These are phyloP conservation scores for Gibbula magus DNA, from an alignment of 2,888 invertebrate genomes.

Conservation along the genomic window DNA sequence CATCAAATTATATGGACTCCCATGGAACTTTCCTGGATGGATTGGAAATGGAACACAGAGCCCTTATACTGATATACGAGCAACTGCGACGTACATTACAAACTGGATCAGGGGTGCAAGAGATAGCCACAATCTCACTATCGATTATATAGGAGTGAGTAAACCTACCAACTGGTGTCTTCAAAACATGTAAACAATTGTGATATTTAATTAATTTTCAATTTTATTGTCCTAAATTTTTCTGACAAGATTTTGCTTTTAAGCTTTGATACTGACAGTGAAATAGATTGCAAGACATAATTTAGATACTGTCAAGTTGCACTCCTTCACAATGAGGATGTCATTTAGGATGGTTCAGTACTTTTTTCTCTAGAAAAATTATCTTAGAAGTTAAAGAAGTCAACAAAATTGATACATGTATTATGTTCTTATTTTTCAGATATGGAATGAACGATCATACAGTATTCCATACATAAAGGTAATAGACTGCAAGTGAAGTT, in stretches of 20 bases:
- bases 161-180: background rate
- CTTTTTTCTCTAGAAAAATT: too few species aligned
- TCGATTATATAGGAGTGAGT: slow-evolving; percentile 73
- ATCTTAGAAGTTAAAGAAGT: too few species aligned
- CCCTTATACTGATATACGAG: slow-evolving; percentile 60
- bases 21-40: slow-evolving; percentile 75
- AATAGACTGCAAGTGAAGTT: background rate
- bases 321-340: too few species aligned
- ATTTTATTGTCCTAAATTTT: too few species aligned
- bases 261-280: too few species aligned
- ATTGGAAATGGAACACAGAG: slow-evolving; percentile 60
- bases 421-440: slow-evolving; percentile 46
- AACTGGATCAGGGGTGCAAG: slow-evolving; percentile 73
- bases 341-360: too few species aligned
- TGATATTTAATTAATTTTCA: too few species aligned
- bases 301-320: too few species aligned
- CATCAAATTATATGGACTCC: slow-evolving; percentile 70
- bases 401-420: too few species aligned
- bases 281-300: too few species aligned
- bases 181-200: too few species aligned
- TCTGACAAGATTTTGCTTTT: too few species aligned
- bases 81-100: slow-evolving; percentile 66
- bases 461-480: slow-evolving; percentile 66
- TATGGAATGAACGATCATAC: slow-evolving; percentile 72
- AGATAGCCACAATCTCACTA: slow-evolving; percentile 61